Percentiles rank a stretch among this genome's conserved stretches.
phyloP scores from a whole-genome alignment of 2,113 vertebrate genomes.

The Pungitius pungitius region DNA sequence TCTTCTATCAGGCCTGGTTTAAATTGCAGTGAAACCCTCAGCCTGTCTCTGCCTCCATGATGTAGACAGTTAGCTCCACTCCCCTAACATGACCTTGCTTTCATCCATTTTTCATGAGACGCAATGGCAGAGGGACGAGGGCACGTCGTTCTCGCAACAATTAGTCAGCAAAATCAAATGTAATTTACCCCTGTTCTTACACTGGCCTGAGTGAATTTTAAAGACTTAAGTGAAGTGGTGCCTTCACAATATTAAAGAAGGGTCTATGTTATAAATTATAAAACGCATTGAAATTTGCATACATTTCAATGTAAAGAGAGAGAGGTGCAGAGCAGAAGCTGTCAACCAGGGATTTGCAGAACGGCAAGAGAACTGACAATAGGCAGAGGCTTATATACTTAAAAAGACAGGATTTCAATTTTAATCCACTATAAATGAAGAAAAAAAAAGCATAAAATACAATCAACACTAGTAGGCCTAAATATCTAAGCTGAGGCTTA shows the following conservation, averaged over 20 bases:
- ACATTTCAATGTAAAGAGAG: constrained; percentile 22
- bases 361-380: constrained; percentile 73
- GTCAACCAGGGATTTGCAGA: constrained; percentile 78
- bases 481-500: constrained; percentile 50
- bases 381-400: constrained; percentile 77
- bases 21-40: constrained; percentile 41
- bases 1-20: constrained; percentile 49
- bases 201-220: constrained; percentile 5
- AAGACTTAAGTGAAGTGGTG: constrained; percentile 11
- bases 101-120: constrained; percentile 70
- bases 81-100: constrained; percentile 63
- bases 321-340: constrained; percentile 61
- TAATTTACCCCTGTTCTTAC: constrained; percentile 19
- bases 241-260: constrained; percentile 26
- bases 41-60: constrained; percentile 27
- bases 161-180: constrained; percentile 58
- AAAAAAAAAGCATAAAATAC: constrained; percentile 52
- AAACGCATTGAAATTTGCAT: constrained; percentile 34
- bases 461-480: constrained; percentile 52
- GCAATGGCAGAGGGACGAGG: constrained; percentile 41
- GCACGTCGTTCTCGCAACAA: constrained; percentile 41
- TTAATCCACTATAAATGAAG: constrained; percentile 78
- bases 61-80: constrained; percentile 34
- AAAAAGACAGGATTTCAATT: constrained; percentile 73
- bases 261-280: constrained; percentile 20